A percentile compares a stretch with the other conserved stretches of the same genome.
These are phyloP conservation scores for Apantesis nais DNA, from an alignment of 2,888 invertebrate genomes.

Conservation along the genomic window DNA sequence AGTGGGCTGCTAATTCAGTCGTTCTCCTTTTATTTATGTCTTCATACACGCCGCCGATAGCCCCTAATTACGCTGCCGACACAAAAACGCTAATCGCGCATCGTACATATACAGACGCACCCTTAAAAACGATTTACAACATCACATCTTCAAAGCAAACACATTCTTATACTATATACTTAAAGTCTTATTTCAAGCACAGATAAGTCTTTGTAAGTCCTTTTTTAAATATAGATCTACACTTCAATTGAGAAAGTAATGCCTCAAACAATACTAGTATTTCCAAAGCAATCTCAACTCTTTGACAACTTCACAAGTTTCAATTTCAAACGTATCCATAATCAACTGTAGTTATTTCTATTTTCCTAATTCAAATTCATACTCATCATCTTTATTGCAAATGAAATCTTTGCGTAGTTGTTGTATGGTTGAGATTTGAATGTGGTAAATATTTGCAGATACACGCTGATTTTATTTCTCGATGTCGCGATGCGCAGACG, in stretches of 20 bases:
- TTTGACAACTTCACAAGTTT: constrained; percentile 8
- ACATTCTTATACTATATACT: not conserved
- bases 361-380: constrained; percentile 36
- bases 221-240: constrained; percentile 27
- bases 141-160: not conserved
- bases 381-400: not conserved
- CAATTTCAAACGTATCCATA: constrained; percentile 6
- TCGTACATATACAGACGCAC: constrained; percentile 51
- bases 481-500: constrained; percentile 67
- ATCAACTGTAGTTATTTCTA: constrained; percentile 30
- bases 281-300: constrained; percentile 18
- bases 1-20: constrained; percentile 72
- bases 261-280: constrained; percentile 28
- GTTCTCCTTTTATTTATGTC: constrained; percentile 83
- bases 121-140: constrained; percentile 38
- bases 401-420: not conserved
- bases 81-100: constrained; percentile 82
- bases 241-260: constrained; percentile 37
- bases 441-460: constrained; percentile 32
- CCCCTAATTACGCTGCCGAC: constrained; percentile 79
- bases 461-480: constrained; percentile 52
- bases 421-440: constrained; percentile 22
- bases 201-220: constrained; percentile 13
- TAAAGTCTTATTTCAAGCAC: constrained; percentile 24
- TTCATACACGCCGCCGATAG: constrained; percentile 84